Percentiles rank a stretch among this genome's conserved stretches.
Conservation (phyloP, 2,888 invertebrate genomes). For the Coleophora flavipennella region DNA sequence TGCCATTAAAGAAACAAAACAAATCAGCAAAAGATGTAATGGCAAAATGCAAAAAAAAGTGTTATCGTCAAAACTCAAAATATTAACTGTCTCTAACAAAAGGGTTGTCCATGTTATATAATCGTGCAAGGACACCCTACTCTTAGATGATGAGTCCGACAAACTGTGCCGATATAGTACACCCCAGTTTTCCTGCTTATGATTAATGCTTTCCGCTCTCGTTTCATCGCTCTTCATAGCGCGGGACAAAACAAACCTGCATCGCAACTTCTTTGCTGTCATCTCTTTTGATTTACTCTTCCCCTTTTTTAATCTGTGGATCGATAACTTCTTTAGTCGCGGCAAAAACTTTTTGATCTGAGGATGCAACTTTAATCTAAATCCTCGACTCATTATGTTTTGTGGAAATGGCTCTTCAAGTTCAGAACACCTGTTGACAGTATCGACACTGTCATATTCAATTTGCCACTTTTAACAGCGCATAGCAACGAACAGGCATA, state of each 20-base stretch:
- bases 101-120: too few species aligned
- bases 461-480: too few species aligned
- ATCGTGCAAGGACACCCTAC: neutral
- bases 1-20: too few species aligned
- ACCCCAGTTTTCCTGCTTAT: slow-evolving; percentile 42
- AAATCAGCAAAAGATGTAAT: too few species aligned
- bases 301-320: neutral
- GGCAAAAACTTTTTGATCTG: too few species aligned
- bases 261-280: neutral
- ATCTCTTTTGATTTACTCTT: neutral
- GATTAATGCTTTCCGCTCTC: slow-evolving; percentile 58
- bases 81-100: too few species aligned
- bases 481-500: too few species aligned
- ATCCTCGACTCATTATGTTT: neutral
- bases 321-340: neutral
- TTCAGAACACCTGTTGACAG: too few species aligned
- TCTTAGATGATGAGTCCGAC: slow-evolving; percentile 17
- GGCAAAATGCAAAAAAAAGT: too few species aligned
- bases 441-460: too few species aligned
- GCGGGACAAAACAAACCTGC: slow-evolving; percentile 12
- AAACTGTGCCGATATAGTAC: slow-evolving; percentile 16
- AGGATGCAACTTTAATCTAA: neutral
- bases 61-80: too few species aligned
- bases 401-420: too few species aligned
- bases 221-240: slow-evolving; percentile 37